Base-by-base conservation (phyloP, 2,797 vertebrate genomes). In the Ispidina lecontei region DNA sequence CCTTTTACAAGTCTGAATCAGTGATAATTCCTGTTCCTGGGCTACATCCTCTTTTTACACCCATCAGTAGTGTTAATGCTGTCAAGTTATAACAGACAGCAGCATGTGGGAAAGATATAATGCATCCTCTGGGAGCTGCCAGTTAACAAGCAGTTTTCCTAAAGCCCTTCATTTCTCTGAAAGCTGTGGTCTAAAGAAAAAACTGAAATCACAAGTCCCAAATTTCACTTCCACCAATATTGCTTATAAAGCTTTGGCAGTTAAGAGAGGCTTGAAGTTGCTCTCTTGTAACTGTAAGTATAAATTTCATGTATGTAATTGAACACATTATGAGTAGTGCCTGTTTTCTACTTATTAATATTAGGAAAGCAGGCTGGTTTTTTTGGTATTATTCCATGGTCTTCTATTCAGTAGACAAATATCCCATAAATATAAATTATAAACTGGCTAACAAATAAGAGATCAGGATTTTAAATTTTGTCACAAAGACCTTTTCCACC, bases 151-250 rank as follows among this genome's bases (percentile, higher is more conserved):
- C 3, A 3, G 5, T 63, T 92, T 80, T 89, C 70, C 70, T 91
- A 28, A 86, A 94, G 71, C 29, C 87, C 17, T 89, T 76, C 33
- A 70, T 78, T 78, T 92, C 15, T 16, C 77, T 0, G 1, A 88
- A 87, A 95, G 41, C 41, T 82, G 64, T 55, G 64, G 77, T 60
- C 87, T 78, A 73, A 92, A 70, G 64, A 81, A 95, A 83, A 67
- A 91, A 51, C 35, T 51, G 46, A 85, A 90, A 90, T 51, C 73
- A 39, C n/a, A 81, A 60, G 23, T 67, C 56, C 31, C 64, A 71
- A 12, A 67, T 79, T 78, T 70, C 52, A n/a, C 47, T 91, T 82
- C 74, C 5, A 4, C 60, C 60, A 51, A 17, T 0, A 1, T 43
- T 70, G 52, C 26, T 88, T 60, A 49, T 52, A 67, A 8, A 65